Evolutionary conservation across 2,888 invertebrate species (phyloP), one percentile per base, ranked within the genome.

Genomic region (Galerucella pusilla): DNA sequence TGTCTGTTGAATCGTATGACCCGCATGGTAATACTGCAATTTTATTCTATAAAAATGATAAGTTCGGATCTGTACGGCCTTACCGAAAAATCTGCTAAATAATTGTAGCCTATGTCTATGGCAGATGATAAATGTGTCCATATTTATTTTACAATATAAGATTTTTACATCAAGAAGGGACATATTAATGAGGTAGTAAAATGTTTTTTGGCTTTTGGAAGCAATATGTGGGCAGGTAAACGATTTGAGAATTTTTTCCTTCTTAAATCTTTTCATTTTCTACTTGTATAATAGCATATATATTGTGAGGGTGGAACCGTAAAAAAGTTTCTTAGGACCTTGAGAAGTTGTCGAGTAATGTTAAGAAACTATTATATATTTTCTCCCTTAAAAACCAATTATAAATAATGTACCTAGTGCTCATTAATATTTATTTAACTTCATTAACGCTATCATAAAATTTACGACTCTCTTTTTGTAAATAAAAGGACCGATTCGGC

Each of bases 81-180:
- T 76, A 61, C 69, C 70, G 78, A 83, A 85, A 57, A 86, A 84
- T 86, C 86, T 83, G 84, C 85, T 83, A 85, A 83, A 85, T 85
- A 85, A 85, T 85, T 85, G 84, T 84, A 81, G 84, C 81, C 82
- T 84, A 82, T 83, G 83, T 83, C 84, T 78, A 42, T 76, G 77
- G 80, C 80, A 80, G 82, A 81, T 84, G 84, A 85, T 85, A 83
- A 84, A 85, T 85, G 84, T 84, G 83, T 79, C 80, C 80, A 83
- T 80, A 71, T 82, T 81, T 79, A 81, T 83, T 82, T 81, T 79
- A 79, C 77, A 81, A 80, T 77, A 78, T 78, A 71, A 77, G 73
- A 80, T 42, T 81, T 78, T 78, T 77, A 81, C 81, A 81, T 81
- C 80, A 81, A 80, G 71, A 78, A 75, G 68, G 75, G 80, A 79